Conservation (phyloP, 37 sponge, comb jelly and placozoan genomes). For the Spongilla lacustris region DNA sequence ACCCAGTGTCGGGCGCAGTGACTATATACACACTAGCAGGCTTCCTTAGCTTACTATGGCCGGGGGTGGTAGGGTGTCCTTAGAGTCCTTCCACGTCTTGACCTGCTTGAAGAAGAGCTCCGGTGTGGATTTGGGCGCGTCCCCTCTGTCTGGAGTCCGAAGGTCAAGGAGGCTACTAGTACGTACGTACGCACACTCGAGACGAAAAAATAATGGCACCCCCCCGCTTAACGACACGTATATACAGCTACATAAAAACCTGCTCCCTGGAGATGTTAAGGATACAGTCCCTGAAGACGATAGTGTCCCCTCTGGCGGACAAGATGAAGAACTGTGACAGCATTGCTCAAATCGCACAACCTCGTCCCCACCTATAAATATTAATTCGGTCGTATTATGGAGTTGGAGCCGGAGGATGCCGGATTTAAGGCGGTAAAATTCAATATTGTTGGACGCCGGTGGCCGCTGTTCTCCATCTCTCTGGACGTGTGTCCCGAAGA, state of each 20-base stretch:
- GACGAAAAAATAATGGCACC: too few species aligned
- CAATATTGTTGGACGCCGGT: neutral
- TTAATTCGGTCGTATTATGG: neutral
- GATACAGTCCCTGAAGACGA: conserved; percentile 94
- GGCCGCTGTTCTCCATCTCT: neutral
- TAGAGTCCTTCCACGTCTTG: conserved; percentile 81
- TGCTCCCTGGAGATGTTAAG: conserved; percentile 7
- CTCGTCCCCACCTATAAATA: neutral
- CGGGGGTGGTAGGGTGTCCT: conserved; percentile 82
- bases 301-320: conserved; percentile 92
- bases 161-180: too few species aligned
- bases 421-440: conserved; percentile 1
- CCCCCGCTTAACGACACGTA: neutral
- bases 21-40: neutral
- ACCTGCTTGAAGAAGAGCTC: conserved; percentile 84
- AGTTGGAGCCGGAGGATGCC: neutral
- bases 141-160: conserved; percentile 64
- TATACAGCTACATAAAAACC: neutral
- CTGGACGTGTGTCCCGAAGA: neutral
- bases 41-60: conserved; percentile 58
- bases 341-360: conserved; percentile 39
- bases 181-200: too few species aligned
- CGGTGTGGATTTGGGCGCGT: conserved; percentile 58
- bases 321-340: conserved; percentile 93
- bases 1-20: neutral